These are phyloP conservation scores for Brevimyrus niger DNA, from an alignment of 2,113 vertebrate genomes.

Conservation along the genomic window DNA sequence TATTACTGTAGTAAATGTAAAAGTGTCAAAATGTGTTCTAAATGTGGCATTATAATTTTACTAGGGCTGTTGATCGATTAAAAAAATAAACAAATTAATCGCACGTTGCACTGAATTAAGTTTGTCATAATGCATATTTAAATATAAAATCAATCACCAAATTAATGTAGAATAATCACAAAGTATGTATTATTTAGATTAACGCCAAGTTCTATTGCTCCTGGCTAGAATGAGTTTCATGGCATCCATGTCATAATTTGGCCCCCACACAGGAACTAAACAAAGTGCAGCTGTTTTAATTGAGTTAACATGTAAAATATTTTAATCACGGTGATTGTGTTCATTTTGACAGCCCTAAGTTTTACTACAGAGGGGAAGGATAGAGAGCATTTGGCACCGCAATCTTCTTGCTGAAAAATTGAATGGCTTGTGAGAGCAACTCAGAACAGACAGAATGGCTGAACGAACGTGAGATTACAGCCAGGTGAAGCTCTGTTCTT, in stretches of 20 bases:
- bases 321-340: not conserved
- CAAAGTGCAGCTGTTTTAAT: not conserved
- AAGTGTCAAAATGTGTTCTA: not conserved
- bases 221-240: not conserved
- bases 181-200: not conserved
- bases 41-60: not conserved
- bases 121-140: not conserved
- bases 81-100: not conserved
- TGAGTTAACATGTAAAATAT: not conserved
- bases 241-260: not conserved
- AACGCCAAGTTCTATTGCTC: not conserved
- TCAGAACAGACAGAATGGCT: not conserved
- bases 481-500: not conserved
- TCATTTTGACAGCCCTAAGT: not conserved
- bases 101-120: not conserved
- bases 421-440: not conserved
- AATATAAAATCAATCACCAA: not conserved
- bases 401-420: not conserved
- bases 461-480: not conserved
- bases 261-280: not conserved
- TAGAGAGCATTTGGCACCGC: not conserved
- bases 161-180: not conserved
- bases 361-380: not conserved
- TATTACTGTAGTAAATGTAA: not conserved
- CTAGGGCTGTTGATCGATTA: not conserved